Base-by-base conservation (phyloP, 2,888 invertebrate genomes). In the Biston betularia region DNA sequence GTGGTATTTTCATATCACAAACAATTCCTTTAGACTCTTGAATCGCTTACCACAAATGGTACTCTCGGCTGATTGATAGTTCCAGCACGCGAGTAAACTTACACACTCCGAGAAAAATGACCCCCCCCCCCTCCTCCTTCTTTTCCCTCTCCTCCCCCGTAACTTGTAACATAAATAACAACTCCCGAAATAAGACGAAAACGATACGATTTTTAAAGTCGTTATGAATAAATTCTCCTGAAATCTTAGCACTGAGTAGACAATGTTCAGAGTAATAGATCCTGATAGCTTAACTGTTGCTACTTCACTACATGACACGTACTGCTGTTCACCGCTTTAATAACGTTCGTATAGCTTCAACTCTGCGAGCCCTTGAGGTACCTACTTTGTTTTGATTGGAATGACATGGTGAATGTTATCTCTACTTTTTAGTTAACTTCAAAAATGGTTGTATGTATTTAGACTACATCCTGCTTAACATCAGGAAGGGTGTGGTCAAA, bases 121-220 rank as follows among this genome's bases (percentile, higher is more conserved):
- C 45, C 48, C 50, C 42, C 34, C 24, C 24, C 3, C 1, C 24
- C 24, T 3, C 24, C n/a, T n/a, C n/a, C n/a, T n/a, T n/a, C n/a
- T n/a, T n/a, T n/a, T n/a, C n/a, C n/a, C n/a, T n/a, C n/a, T n/a
- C 3, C 24, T 24, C 24, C 40, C 45, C 53, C 40, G n/a, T 42
- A 58, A 68, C 49, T 63, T 33, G 60, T 52, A 65, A 68, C 70
- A 71, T 70, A 72, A 72, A 72, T 70, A 74, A 71, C 66, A 68
- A 69, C 63, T 58, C 63, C 6, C 44, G 71, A 69, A 77, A 72
- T 70, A 75, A 79, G 69, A 74, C 70, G 71, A 73, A 75, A 79
- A 73, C 79, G 75, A 74, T 77, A 69, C 70, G 64, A 69, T 77
- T 74, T 59, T 75, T 52, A 73, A 79, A 80, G 76, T 81, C 79